phyloP scores from a whole-genome alignment of 2,113 vertebrate species.

The Merops nubicus region DNA sequence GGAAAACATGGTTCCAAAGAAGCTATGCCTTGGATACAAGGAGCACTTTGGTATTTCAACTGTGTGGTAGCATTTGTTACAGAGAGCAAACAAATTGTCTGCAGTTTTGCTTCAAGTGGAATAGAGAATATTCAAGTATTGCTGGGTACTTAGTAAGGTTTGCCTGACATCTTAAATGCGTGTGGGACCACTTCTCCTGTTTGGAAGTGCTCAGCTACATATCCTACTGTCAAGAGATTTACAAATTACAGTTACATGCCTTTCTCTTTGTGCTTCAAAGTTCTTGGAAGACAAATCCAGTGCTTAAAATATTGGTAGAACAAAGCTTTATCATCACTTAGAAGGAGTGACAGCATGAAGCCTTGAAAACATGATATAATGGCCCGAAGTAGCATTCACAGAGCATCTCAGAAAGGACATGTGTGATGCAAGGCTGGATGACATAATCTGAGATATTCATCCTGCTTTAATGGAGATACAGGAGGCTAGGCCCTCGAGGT shows the following conservation, averaged over 20 bases:
- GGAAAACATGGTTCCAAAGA: background rate
- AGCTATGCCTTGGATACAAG: background rate
- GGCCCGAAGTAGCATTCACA: background rate
- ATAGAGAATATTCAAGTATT: background rate
- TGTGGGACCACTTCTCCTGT: background rate
- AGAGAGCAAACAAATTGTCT: background rate
- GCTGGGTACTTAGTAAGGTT: background rate
- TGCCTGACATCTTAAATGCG: background rate
- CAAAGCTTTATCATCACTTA: background rate
- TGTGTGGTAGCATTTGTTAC: background rate
- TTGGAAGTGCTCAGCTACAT: background rate
- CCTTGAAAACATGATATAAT: background rate
- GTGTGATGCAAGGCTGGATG: background rate
- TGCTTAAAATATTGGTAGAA: constrained; percentile 2
- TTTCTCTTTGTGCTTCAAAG: background rate
- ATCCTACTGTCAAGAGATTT: background rate
- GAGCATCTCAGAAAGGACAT: background rate
- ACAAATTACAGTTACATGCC: background rate
- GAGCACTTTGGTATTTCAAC: background rate
- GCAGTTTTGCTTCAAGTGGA: constrained; percentile 25
- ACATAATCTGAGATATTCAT: background rate
- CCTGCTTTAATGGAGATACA: background rate
- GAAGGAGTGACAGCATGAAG: background rate
- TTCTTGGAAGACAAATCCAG: background rate
- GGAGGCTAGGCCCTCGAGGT: background rate